These are phyloP conservation scores for Arenaria interpres DNA, from an alignment of 2,113 vertebrate species.

Conservation along the genomic window DNA sequence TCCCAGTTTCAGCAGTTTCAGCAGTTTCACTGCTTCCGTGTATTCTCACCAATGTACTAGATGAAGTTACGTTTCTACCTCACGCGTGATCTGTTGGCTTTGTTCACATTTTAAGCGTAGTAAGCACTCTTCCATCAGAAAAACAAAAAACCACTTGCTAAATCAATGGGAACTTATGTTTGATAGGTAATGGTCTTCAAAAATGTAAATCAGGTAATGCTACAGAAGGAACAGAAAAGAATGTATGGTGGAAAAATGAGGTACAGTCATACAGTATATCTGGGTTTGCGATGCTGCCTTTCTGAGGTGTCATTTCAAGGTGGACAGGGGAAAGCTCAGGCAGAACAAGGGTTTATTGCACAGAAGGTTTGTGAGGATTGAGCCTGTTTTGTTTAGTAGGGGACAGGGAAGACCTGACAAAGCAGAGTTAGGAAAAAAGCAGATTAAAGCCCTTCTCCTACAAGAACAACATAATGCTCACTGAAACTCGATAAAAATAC, in stretches of 20 bases:
- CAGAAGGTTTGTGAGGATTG: neutral
- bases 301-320: neutral
- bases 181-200: neutral
- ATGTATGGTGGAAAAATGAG: neutral
- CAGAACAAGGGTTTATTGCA: neutral
- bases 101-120: neutral
- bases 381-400: neutral
- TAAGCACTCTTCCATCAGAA: neutral
- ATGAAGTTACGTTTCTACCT: neutral
- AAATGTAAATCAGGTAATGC: neutral
- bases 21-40: neutral
- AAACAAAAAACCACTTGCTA: neutral
- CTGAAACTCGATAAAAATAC: neutral
- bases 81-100: neutral
- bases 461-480: neutral
- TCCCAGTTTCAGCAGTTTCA: neutral
- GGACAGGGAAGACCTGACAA: neutral
- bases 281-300: neutral
- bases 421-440: neutral
- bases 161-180: neutral
- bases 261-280: neutral
- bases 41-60: neutral
- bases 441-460: neutral
- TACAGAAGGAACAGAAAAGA: neutral
- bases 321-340: neutral